Percentiles rank a stretch among this genome's conserved stretches.
phyloP scores from a whole-genome alignment of 2,797 vertebrate genomes.

The Platyrinchus mystaceus region DNA sequence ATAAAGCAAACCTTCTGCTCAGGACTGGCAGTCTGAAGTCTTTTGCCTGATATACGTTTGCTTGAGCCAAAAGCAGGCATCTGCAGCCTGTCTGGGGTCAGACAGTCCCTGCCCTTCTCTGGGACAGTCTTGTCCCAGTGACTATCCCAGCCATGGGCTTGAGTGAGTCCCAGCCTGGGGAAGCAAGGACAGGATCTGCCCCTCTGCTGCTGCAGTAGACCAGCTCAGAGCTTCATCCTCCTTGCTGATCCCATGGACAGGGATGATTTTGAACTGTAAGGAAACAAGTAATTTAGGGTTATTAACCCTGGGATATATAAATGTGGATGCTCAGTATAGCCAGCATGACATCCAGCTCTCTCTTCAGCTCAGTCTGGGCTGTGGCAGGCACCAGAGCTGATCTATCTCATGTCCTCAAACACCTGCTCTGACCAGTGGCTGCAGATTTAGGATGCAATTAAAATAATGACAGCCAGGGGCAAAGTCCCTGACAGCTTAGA shows the following conservation, averaged over 20 bases:
- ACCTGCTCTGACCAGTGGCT: not conserved
- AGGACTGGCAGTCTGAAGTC: not conserved
- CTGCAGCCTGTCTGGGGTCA: not conserved
- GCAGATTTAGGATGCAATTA: slow-evolving; percentile 2
- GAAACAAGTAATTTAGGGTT: not conserved
- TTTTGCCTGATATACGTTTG: not conserved
- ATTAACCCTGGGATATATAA: not conserved
- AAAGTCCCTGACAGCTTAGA: not conserved
- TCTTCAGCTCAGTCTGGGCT: not conserved
- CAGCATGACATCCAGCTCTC: not conserved
- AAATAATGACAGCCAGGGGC: not conserved
- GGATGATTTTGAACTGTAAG: not conserved
- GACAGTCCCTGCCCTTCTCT: not conserved
- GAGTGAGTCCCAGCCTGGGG: not conserved
- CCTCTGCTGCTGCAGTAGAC: not conserved
- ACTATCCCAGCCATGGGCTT: not conserved
- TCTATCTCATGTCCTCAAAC: not conserved
- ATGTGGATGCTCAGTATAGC: not conserved
- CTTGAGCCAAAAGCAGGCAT: not conserved
- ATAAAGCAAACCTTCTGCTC: slow-evolving; percentile 26
- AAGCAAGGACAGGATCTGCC: not conserved
- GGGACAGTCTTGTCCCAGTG: not conserved
- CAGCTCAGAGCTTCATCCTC: not conserved
- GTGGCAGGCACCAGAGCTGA: not conserved
- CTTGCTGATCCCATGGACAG: not conserved